phyloP scores from a whole-genome alignment of 2,113 vertebrate species.

The Vombatus ursinus region DNA sequence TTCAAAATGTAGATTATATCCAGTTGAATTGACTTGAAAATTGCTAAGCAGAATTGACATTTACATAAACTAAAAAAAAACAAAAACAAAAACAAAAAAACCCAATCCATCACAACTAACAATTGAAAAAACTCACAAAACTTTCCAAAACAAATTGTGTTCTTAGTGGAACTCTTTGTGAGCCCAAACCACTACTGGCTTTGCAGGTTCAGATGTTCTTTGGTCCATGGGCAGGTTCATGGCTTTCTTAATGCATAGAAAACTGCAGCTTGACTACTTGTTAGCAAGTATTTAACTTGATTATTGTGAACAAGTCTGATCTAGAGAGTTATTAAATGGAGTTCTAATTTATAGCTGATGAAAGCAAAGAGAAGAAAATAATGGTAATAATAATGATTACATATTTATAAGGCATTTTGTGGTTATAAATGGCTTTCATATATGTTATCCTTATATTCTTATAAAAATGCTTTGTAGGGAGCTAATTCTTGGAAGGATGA shows the following conservation, averaged over 20 bases:
- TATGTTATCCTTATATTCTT: neutral
- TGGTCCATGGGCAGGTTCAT: neutral
- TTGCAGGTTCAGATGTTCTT: neutral
- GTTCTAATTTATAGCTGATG: neutral
- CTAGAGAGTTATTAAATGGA: neutral
- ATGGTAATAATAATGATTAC: neutral
- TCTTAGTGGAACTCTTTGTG: neutral
- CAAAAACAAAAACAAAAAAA: neutral
- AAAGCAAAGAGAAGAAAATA: neutral
- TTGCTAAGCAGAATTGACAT: neutral
- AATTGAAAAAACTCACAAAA: neutral
- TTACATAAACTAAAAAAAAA: neutral
- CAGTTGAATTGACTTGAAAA: neutral
- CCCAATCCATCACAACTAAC: neutral
- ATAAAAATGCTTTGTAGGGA: neutral
- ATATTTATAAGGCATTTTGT: neutral
- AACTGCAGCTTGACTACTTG: neutral
- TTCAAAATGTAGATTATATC: constrained; percentile 3
- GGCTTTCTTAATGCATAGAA: neutral
- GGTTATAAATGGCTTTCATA: neutral
- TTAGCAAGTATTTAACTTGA: neutral
- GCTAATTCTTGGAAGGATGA: neutral
- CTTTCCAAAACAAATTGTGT: neutral
- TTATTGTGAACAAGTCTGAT: neutral
- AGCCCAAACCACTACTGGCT: fast-evolving